phyloP scores from a whole-genome alignment of 2,888 invertebrate genomes.

The Callosobruchus maculatus region DNA sequence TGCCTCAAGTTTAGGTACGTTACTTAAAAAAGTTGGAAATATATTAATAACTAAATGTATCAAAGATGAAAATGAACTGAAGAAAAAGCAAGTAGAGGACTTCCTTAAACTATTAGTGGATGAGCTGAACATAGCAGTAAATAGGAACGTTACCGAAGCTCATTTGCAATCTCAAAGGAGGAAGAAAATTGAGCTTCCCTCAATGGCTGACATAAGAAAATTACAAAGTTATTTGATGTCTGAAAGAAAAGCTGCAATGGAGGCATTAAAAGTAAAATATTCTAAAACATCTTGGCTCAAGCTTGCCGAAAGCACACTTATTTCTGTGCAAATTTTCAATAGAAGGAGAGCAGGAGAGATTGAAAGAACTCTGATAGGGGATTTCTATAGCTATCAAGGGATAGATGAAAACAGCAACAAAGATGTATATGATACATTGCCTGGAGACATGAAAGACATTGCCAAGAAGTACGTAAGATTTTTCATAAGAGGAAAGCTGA shows the following conservation, averaged over 20 bases:
- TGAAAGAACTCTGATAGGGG: conserved; percentile 2
- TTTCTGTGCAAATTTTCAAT: conserved; percentile 3
- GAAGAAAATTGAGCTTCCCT: conserved; percentile 5
- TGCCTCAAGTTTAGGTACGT: too few relatives aligned
- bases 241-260: conserved; percentile 3
- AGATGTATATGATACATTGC: conserved; percentile 1
- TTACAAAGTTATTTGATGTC: conserved; percentile 3
- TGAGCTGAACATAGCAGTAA: conserved; percentile 6
- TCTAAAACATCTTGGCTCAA: neutral
- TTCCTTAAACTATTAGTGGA: conserved; percentile 4
- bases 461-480: too few relatives aligned
- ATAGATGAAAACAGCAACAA: conserved; percentile 1
- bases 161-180: conserved; percentile 4
- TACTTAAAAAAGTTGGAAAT: too few relatives aligned
- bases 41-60: conserved; percentile 9
- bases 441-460: too few relatives aligned
- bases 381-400: conserved; percentile 1
- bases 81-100: neutral
- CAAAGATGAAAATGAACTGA: conserved; percentile 1
- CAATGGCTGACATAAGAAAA: conserved; percentile 4
- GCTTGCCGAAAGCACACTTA: conserved; percentile 2
- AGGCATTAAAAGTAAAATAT: neutral
- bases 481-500: too few relatives aligned
- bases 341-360: conserved; percentile 7
- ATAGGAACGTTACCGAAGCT: conserved; percentile 8